Evolutionary conservation across 2,113 vertebrate species (phyloP), one percentile per base, ranked within the genome.

Genomic region (Entelurus aequoreus): DNA sequence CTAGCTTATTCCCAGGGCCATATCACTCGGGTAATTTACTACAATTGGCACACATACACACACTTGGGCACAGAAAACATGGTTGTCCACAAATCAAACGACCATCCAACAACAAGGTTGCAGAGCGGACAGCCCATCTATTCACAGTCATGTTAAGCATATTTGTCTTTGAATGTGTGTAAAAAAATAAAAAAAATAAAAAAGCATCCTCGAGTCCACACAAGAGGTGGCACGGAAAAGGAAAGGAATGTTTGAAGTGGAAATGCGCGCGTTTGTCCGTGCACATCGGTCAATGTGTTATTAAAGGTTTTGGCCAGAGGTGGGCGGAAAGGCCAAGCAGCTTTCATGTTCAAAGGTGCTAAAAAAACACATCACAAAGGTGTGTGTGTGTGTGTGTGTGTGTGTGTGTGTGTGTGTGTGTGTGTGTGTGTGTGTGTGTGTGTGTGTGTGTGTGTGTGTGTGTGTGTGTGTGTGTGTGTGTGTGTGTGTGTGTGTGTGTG

Each of bases 261-360:
- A 81, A 81, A 83, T 77, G 10, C 8, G 28, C 62, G 60, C 49
- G 52, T 51, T 58, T 63, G 57, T 65, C 64, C 11, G 16, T 1
- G 44, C 14, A 13, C 52, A 36, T 42, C 37, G 66, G 74, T 68
- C 79, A 69, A 66, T 62, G 42, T 67, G 65, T 48, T 76, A 86
- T 86, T 84, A 89, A 88, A 88, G 86, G 62, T 69, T 76, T 62
- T n/a, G 21, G 65, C 62, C 68, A 79, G 63, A 78, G 81, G 76
- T 83, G 72, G 68, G 66, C 55, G 76, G 74, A 88, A 83, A 84
- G 80, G 74, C 80, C 77, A 81, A 80, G 67, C 62, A 73, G 61
- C 54, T 86, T 89, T 89, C 79, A 89, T 88, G 80, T 86, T 90
- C 88, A 90, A 86, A 89, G 82, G 6, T 64, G 69, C 64, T 38